These are phyloP conservation scores for Phalacrocorax brasilianus DNA, from an alignment of 2,113 vertebrate species.

Conservation along the genomic window DNA sequence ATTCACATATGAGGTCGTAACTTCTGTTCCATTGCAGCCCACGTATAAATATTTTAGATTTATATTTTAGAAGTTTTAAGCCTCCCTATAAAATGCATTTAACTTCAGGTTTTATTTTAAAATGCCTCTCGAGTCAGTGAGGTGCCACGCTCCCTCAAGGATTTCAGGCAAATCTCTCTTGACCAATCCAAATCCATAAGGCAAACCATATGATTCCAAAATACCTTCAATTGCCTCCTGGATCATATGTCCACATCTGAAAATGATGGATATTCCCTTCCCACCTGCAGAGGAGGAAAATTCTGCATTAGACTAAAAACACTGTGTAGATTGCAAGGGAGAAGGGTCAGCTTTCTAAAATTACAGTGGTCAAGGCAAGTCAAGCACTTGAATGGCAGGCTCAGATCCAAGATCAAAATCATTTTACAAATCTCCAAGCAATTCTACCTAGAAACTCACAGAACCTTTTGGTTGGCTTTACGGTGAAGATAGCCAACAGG, in stretches of 20 bases:
- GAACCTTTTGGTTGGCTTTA: background rate
- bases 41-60: slow-evolving; percentile 59
- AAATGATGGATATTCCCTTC: slow-evolving; percentile 26
- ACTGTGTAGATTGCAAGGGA: background rate
- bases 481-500: background rate
- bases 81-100: slow-evolving; percentile 40
- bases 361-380: slow-evolving; percentile 4
- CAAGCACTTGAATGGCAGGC: slow-evolving; percentile 36
- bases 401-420: slow-evolving; percentile 40
- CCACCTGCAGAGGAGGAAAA: slow-evolving; percentile 48
- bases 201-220: slow-evolving; percentile 32
- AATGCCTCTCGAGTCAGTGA: slow-evolving; percentile 18
- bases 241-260: slow-evolving; percentile 45
- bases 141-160: background rate
- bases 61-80: slow-evolving; percentile 53
- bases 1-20: slow-evolving; percentile 44
- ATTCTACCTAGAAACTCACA: background rate
- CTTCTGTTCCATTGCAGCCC: slow-evolving; percentile 28
- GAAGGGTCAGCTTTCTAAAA: slow-evolving; percentile 43
- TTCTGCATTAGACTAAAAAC: slow-evolving; percentile 17
- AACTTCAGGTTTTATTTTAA: slow-evolving; percentile 52
- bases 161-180: slow-evolving; percentile 19
- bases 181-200: slow-evolving; percentile 39
- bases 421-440: slow-evolving; percentile 7
- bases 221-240: slow-evolving; percentile 42